Evolutionary conservation across 2,797 vertebrate genomes (phyloP).

Genomic region (Melanotaenia pygmaea): DNA sequence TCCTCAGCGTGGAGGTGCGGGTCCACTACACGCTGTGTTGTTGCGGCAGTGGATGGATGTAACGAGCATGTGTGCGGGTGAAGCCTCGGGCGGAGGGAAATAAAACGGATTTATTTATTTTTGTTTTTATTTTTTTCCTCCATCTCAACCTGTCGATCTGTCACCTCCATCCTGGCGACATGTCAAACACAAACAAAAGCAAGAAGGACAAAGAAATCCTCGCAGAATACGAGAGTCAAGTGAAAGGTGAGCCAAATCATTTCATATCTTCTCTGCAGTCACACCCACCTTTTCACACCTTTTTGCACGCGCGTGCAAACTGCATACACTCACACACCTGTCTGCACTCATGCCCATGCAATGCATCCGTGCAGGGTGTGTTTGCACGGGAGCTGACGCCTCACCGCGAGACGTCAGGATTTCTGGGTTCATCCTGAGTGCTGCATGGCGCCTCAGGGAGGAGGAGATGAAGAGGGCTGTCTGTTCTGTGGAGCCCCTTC

Average conservation of each 20-base stretch:
- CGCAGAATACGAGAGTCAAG: constrained; percentile 94
- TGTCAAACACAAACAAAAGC: constrained; percentile 91
- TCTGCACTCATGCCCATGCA: constrained; percentile 38
- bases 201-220: constrained; percentile 98
- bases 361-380: constrained; percentile 46
- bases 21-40: constrained; percentile 65
- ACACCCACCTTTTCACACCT: constrained; percentile 49
- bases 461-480: constrained; percentile 38
- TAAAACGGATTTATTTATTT: constrained; percentile 20
- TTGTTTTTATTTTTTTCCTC: background rate
- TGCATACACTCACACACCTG: constrained; percentile 31
- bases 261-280: constrained; percentile 14
- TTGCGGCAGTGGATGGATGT: constrained; percentile 75
- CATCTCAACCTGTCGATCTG: constrained; percentile 41
- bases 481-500: constrained; percentile 47
- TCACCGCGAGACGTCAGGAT: constrained; percentile 72
- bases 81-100: constrained; percentile 71
- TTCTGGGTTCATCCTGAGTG: constrained; percentile 80
- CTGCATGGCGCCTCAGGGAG: constrained; percentile 71
- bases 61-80: constrained; percentile 66
- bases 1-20: constrained; percentile 70
- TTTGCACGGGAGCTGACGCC: constrained; percentile 58
- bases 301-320: constrained; percentile 5
- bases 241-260: constrained; percentile 86
- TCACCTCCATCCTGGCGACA: constrained; percentile 72